Evolutionary conservation across 2,888 invertebrate species (phyloP).

Genomic region (Diarsia brunnea): DNA sequence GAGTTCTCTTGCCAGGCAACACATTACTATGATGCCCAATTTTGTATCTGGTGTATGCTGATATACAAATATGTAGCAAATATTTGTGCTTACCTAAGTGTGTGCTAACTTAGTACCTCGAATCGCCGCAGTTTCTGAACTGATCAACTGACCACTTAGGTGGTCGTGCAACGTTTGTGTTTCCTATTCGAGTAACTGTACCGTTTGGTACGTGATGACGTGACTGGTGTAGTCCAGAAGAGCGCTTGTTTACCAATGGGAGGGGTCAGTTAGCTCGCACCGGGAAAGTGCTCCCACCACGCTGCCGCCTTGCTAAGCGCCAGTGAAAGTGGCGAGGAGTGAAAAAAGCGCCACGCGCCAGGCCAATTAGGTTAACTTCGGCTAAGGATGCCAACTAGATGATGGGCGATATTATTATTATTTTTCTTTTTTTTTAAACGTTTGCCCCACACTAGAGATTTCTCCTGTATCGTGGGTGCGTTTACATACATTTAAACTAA

Average conservation of each 20-base stretch:
- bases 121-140: not conserved
- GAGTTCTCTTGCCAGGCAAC: not conserved
- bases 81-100: not conserved
- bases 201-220: too few relatives aligned
- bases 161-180: not conserved
- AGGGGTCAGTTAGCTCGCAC: not conserved
- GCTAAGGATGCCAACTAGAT: conserved; percentile 4
- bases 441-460: too few relatives aligned
- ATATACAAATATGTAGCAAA: not conserved
- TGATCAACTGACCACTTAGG: not conserved
- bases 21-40: not conserved
- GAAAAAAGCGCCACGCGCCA: not conserved
- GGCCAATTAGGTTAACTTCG: not conserved
- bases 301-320: not conserved
- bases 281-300: conserved; percentile 27
- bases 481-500: too few relatives aligned
- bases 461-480: too few relatives aligned
- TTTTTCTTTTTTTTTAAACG: too few relatives aligned
- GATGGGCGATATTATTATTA: not conserved
- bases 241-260: not conserved
- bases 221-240: not conserved
- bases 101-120: conserved; percentile 5
- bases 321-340: conserved; percentile 26
- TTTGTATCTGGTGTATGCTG: not conserved
- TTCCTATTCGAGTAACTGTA: not conserved